Base-by-base conservation (phyloP, 2,797 vertebrate genomes). In the Oreochromis mossambicus region DNA sequence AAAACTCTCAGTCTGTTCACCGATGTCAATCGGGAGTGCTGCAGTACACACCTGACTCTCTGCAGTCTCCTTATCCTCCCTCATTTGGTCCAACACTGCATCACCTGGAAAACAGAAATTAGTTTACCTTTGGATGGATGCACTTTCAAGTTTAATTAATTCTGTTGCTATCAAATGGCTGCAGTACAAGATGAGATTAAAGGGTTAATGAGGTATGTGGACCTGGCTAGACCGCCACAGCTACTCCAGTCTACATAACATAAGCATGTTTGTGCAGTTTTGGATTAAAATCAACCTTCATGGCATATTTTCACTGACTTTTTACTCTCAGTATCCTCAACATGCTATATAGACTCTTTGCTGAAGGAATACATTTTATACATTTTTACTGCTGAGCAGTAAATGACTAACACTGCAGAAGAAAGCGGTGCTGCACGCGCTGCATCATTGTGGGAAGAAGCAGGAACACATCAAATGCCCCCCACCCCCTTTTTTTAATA, bases 1-100 rank as follows among this genome's bases (percentile, higher is more conserved):
- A 75, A 34, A 75, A 51, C 46, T 29, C 43, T 75, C 70, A 34
- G 46, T 75, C 70, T 75, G 73, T 75, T 34, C 38, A 54, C 8
- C 24, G 17, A 55, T 54, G n/a, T 14, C 19, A 61, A 50, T 76
- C 5, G 34, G 34, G 9, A 86, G 34, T 38, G 8, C 36, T 50
- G 46, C 24, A 11, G 17, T 11, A 86, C 85, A 17, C 96, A 99
- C 98, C 97, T 98, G 97, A 91, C 95, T 97, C 91, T 98, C 98
- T 78, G 97, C 95, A 26, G 95, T 96, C 85, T 97, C 95, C 77
- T 97, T 97, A 4, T 97, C 97, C 51, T 98, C 97, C 85, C 95
- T 96, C 83, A 96, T 89, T 63, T 96, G 93, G 80, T 95, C 95
- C 84, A 97, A 90, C 83, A 95, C 92, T 1, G 89, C 90, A 89